Conservation (phyloP, 2,113 vertebrate species). For the Onychorhynchus coronatus region DNA sequence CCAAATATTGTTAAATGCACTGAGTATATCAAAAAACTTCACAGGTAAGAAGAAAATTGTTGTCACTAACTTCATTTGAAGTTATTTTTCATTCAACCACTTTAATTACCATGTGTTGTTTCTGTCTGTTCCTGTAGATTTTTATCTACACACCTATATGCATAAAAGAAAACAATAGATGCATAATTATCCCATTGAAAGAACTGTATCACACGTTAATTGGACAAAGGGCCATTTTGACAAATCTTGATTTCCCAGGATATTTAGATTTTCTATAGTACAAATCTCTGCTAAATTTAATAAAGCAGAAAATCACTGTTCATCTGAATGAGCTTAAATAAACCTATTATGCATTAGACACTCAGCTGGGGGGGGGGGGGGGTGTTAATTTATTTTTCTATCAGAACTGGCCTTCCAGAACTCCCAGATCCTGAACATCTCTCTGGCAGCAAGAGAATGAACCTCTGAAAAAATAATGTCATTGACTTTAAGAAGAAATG, state of each 20-base stretch:
- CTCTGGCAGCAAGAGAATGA: background rate
- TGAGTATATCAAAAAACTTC: background rate
- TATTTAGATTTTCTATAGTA: background rate
- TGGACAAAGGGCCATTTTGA: background rate
- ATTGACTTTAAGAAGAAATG: background rate
- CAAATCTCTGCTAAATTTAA: background rate
- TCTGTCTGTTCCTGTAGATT: background rate
- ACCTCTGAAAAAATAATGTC: background rate
- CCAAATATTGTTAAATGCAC: background rate
- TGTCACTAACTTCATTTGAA: background rate
- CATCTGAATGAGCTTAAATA: background rate
- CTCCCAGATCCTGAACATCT: background rate
- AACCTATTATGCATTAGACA: background rate
- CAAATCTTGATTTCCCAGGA: background rate
- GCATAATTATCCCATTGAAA: background rate
- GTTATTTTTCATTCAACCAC: background rate
- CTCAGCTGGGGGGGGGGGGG: background rate
- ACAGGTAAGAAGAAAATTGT: background rate
- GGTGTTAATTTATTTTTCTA: background rate
- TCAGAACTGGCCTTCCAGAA: background rate
- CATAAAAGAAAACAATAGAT: background rate
- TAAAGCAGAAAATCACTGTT: background rate
- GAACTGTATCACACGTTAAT: background rate
- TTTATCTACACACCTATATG: background rate
- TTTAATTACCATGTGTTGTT: background rate